A percentile compares a stretch with the other conserved stretches of the same genome.
Evolutionary conservation across 2,797 vertebrate species (phyloP).

Genomic region (Adelosebastes latens): DNA sequence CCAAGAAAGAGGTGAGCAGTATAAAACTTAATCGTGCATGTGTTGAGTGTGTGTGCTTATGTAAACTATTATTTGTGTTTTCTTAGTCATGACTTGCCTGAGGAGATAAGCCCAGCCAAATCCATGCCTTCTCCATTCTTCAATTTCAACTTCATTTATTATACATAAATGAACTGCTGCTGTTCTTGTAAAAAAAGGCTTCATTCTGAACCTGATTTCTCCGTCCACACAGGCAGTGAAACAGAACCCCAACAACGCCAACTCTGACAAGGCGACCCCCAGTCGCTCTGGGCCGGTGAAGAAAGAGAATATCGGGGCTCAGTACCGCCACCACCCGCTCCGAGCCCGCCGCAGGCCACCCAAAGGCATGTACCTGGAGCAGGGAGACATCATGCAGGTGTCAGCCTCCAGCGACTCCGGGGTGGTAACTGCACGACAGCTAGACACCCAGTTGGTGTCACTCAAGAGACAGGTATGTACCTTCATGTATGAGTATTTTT

Average conservation of each 20-base stretch:
- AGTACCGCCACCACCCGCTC: constrained; percentile 91
- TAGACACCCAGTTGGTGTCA: constrained; percentile 91
- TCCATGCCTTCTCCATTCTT: background rate
- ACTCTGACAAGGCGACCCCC: constrained; percentile 66
- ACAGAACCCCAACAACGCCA: constrained; percentile 67
- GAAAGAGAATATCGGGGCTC: constrained; percentile 87
- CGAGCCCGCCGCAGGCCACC: constrained; percentile 89
- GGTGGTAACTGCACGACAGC: constrained; percentile 84
- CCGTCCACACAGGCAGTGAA: constrained; percentile 64
- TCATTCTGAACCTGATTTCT: background rate
- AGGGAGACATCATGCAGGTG: constrained; percentile 86
- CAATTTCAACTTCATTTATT: background rate
- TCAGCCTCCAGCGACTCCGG: constrained; percentile 88
- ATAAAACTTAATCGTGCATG: background rate
- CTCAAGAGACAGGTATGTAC: constrained; percentile 90
- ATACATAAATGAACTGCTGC: background rate
- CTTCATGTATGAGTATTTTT: background rate
- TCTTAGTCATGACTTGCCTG: background rate
- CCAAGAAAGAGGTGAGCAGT: constrained; percentile 87
- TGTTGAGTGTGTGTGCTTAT: background rate
- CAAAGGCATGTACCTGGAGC: constrained; percentile 93
- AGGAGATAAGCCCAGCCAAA: background rate
- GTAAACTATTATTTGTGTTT: background rate
- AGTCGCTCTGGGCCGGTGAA: constrained; percentile 83
- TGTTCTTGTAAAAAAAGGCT: background rate